phyloP scores from a whole-genome alignment of 2,888 invertebrate genomes.

The Acleris sparsana region DNA sequence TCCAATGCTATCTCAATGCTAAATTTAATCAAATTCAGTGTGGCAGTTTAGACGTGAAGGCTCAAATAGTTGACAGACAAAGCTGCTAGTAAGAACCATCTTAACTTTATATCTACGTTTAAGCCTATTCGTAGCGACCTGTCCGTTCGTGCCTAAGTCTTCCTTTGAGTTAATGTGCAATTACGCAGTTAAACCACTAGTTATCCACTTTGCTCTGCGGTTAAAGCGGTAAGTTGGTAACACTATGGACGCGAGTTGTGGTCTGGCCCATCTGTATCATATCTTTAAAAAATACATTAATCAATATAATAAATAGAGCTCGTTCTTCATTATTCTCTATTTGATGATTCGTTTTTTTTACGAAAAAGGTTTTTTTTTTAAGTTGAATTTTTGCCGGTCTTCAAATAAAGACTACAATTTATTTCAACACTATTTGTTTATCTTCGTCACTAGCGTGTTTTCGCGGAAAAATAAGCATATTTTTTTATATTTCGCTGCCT shows the following conservation, averaged over 20 bases:
- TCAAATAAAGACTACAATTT: no score
- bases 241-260: conserved; percentile 14
- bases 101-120: no score
- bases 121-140: no score
- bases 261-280: conserved; percentile 11
- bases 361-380: no score
- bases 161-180: conserved; percentile 5
- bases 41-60: background rate
- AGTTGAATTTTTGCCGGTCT: no score
- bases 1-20: background rate
- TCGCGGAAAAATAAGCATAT: background rate
- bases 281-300: no score
- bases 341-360: no score
- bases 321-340: no score
- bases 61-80: background rate
- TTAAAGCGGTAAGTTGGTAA: conserved; percentile 18
- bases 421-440: no score
- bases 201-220: conserved; percentile 32
- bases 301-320: no score
- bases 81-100: background rate
- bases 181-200: conserved; percentile 25
- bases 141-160: background rate
- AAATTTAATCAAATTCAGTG: background rate
- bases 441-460: background rate
- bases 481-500: background rate